Evolutionary conservation across 1,140 invertebrate genomes (phyloP), one percentile per base, ranked within the genome.

Genomic region (Drosophila takahashii): DNA sequence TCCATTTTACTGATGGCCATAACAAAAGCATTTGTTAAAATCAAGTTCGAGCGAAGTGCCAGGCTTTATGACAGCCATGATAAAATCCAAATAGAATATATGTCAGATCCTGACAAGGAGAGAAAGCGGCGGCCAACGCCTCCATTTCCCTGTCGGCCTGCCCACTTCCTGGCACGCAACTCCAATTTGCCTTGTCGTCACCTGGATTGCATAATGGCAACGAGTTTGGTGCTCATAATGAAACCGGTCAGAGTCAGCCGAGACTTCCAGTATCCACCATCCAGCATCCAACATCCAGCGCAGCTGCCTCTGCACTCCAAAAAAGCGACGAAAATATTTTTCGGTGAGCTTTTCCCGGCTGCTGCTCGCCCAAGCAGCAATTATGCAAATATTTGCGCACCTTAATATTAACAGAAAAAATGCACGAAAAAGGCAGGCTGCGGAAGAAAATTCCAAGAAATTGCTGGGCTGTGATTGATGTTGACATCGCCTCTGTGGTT

Each of bases 381-480:
- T 86, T 86, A 87, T 86, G 83, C 83, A 86, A 86, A 86, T 83
- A 86, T 83, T 83, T 79, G 83, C 75, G 74, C 83, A 69, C 81
- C 78, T 87, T 62, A 56, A 78, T 75, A 74, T 52, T 44, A 53
- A 48, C 13, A 56, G 39, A 47, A 50, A 64, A 69, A 47, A 32
- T 45, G 18, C 26, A 34, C 26, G 34, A 26, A 47, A 56, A 54
- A 54, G 26, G 34, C 50, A 39, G 36, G 51, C 27, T 22, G 11
- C n/a, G 34, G 10, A 36, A 29, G 66, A 81, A 85, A 87, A 87
- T 86, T 56, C 79, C 79, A 72, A 61, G 70, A 83, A 86, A 81
- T 81, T 83, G 79, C 78, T 86, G 70, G 57, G 36, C 71, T 64
- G 58, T 87, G 83, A 86, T 86, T 87, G 75, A 86, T 87, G 83